A percentile compares a stretch with the other conserved stretches of the same genome.
These are phyloP conservation scores for Eulemur coronatus DNA, from an alignment of 2,797 vertebrate genomes.

Conservation along the genomic window DNA sequence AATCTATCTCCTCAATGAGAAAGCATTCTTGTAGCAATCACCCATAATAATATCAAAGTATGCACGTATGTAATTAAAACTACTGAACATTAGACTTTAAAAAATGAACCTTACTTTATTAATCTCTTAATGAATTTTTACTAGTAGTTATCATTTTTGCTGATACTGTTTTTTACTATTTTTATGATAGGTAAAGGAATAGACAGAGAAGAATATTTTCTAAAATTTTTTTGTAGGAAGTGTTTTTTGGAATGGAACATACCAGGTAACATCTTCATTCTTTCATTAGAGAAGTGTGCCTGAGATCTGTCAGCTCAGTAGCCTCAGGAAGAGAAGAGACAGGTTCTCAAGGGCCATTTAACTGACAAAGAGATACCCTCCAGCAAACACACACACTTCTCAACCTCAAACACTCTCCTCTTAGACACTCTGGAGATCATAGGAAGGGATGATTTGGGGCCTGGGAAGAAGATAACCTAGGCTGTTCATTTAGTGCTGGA, in stretches of 20 bases:
- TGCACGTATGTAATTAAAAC: neutral
- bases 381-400: neutral
- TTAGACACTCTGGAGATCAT: neutral
- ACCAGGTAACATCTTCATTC: neutral
- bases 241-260: neutral
- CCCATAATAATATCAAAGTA: neutral
- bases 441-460: neutral
- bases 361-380: neutral
- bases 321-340: neutral
- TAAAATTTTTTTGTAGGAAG: neutral
- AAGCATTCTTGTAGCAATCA: neutral
- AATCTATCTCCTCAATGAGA: neutral
- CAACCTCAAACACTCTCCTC: neutral
- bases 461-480: neutral
- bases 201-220: neutral
- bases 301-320: neutral
- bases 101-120: neutral
- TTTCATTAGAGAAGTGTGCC: neutral
- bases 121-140: neutral
- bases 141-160: neutral
- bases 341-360: neutral
- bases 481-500: conserved; percentile 27
- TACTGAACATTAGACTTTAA: neutral
- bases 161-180: neutral
- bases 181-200: neutral